These are phyloP conservation scores for Brachylomia viminalis DNA, from an alignment of 2,888 invertebrate species.

Conservation along the genomic window DNA sequence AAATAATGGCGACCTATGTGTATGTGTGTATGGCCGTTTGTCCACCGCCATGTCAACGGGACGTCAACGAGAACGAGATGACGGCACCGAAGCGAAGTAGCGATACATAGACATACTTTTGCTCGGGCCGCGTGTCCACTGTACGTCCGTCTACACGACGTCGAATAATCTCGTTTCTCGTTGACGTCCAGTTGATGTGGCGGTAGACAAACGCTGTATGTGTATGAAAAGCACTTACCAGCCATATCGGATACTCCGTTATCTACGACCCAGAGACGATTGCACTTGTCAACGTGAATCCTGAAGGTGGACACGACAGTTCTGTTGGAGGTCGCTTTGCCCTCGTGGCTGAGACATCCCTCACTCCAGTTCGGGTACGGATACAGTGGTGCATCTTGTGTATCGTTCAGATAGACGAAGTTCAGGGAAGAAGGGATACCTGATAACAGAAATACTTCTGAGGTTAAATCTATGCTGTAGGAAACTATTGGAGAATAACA, in stretches of 20 bases:
- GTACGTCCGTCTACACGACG: too few relatives aligned
- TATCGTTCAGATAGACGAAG: conserved; percentile 89
- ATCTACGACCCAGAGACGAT: conserved; percentile 95
- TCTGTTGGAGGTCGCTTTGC: conserved; percentile 83
- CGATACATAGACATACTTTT: too few relatives aligned
- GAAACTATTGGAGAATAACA: not conserved
- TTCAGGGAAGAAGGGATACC: conserved; percentile 82
- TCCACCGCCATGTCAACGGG: too few relatives aligned
- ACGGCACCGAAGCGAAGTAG: too few relatives aligned
- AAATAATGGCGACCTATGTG: not conserved
- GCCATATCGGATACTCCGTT: conserved; percentile 93
- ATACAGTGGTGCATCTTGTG: conserved; percentile 92
- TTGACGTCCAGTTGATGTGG: too few relatives aligned
- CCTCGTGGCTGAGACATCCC: conserved; percentile 91
- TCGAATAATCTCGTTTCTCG: too few relatives aligned
- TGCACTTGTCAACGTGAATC: conserved; percentile 92
- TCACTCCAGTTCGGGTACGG: conserved; percentile 95
- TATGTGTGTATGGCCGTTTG: too few relatives aligned
- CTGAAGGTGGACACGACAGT: conserved; percentile 93
- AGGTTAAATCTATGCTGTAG: not conserved
- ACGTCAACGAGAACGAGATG: too few relatives aligned
- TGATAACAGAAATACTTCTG: conserved; percentile 47
- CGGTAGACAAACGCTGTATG: not conserved
- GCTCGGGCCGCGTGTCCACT: too few relatives aligned
- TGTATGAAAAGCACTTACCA: conserved; percentile 77